A percentile compares a stretch with the other conserved stretches of the same genome.
phyloP scores from a whole-genome alignment of 2,113 vertebrate species.

The Crotalus tigris region DNA sequence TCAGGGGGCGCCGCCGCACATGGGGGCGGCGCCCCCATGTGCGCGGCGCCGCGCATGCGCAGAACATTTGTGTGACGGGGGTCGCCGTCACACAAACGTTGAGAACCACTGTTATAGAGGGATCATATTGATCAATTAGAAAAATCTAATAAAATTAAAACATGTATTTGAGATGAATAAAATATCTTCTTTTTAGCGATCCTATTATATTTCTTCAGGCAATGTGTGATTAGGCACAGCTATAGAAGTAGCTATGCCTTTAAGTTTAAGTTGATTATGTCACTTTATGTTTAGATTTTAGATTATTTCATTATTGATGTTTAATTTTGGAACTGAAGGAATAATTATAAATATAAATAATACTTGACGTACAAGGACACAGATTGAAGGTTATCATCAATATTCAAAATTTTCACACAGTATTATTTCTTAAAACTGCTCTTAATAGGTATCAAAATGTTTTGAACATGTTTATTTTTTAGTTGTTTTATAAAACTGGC shows the following conservation, averaged over 20 bases:
- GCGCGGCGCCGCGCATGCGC: too few species aligned
- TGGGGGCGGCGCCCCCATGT: too few species aligned
- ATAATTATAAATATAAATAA: not conserved
- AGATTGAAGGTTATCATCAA: not conserved
- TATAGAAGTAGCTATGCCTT: not conserved
- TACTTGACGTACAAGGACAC: not conserved
- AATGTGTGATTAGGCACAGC: not conserved
- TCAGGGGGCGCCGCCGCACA: too few species aligned
- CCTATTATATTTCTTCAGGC: not conserved
- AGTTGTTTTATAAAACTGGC: not conserved
- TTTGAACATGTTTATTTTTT: not conserved
- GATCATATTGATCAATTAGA: not conserved
- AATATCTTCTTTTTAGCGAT: not conserved
- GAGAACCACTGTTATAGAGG: not conserved
- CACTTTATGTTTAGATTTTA: not conserved
- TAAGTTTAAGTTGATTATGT: not conserved
- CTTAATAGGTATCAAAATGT: not conserved
- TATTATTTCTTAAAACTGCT: not conserved
- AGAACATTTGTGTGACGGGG: too few species aligned
- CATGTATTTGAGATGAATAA: not conserved
- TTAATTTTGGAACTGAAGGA: not conserved
- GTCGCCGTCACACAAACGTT: too few species aligned
- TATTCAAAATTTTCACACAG: not conserved
- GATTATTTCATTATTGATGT: not conserved
- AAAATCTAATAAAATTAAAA: not conserved